A percentile compares a stretch with the other conserved stretches of the same genome.
Evolutionary conservation across 1,140 invertebrate species (phyloP).

Genomic region (Drosophila pandora): DNA sequence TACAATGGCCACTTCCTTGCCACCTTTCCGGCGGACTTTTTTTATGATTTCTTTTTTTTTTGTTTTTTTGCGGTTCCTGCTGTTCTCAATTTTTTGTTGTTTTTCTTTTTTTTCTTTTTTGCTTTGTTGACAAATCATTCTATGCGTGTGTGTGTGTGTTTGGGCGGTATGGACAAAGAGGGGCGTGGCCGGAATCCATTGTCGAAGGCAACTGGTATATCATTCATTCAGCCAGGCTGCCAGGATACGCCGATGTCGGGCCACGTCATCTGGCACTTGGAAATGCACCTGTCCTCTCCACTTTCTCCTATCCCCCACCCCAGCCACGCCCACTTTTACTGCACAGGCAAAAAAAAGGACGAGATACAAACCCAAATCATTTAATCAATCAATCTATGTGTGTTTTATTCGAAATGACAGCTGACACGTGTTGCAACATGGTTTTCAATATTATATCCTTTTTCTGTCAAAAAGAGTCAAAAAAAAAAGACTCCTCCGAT

Average conservation of each 20-base stretch:
- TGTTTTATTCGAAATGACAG: conserved; percentile 1
- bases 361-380: neutral
- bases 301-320: neutral
- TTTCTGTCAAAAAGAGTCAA: neutral
- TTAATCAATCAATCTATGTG: conserved; percentile 3
- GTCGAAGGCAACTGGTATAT: conserved; percentile 49
- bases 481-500: neutral
- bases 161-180: neutral
- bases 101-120: conserved; percentile 21
- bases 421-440: neutral
- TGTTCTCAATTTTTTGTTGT: conserved; percentile 2
- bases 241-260: conserved; percentile 43
- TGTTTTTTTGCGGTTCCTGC: conserved; percentile 6
- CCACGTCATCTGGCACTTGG: conserved; percentile 47
- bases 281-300: conserved; percentile 24
- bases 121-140: conserved; percentile 51
- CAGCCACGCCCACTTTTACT: neutral
- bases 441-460: neutral
- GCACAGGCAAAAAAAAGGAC: neutral
- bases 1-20: conserved; percentile 51
- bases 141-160: conserved; percentile 14
- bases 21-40: conserved; percentile 47
- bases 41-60: conserved; percentile 16
- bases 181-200: conserved; percentile 21
- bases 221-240: conserved; percentile 39